These are phyloP conservation scores for Pogonognathellus flavescens DNA, from an alignment of 1,140 invertebrate genomes.

Conservation along the genomic window DNA sequence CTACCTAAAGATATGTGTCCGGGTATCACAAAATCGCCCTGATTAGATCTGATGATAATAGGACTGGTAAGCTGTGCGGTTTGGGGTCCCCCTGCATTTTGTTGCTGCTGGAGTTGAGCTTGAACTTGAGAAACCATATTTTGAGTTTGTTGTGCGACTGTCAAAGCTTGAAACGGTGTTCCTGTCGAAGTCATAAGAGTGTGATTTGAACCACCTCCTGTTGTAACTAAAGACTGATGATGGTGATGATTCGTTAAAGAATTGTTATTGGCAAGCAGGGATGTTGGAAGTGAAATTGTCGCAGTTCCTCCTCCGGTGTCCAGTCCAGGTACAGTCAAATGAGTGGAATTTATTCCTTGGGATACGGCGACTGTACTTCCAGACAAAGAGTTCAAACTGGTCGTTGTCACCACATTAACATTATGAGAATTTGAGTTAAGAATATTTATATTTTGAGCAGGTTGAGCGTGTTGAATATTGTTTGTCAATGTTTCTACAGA, in stretches of 20 bases:
- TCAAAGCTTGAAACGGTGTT: slow-evolving; percentile 9
- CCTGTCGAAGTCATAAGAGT: slow-evolving; percentile 30
- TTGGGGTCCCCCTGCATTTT: slow-evolving; percentile 31
- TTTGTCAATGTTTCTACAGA: slow-evolving; percentile 9
- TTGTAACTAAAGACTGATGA: background rate
- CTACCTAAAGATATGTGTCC: slow-evolving; percentile 60
- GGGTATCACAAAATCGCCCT: slow-evolving; percentile 63
- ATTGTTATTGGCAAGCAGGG: background rate
- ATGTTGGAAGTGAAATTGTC: slow-evolving; percentile 54
- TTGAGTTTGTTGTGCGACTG: slow-evolving; percentile 12
- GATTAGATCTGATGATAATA: slow-evolving; percentile 62
- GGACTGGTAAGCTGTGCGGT: slow-evolving; percentile 56
- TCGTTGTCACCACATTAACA: slow-evolving; percentile 33
- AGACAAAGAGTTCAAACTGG: slow-evolving; percentile 17
- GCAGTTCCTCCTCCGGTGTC: background rate
- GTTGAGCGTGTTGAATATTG: background rate
- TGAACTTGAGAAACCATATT: slow-evolving; percentile 53
- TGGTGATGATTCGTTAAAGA: background rate
- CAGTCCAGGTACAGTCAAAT: slow-evolving; percentile 6
- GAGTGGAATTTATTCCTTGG: background rate
- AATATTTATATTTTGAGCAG: slow-evolving; percentile 42
- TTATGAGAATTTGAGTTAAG: slow-evolving; percentile 10
- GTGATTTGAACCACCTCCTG: background rate
- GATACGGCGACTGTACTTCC: slow-evolving; percentile 25
- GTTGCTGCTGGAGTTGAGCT: slow-evolving; percentile 52